Evolutionary conservation across 2,888 invertebrate genomes (phyloP), one percentile per base, ranked within the genome.

Genomic region (Thecocarcelia acutangulata): DNA sequence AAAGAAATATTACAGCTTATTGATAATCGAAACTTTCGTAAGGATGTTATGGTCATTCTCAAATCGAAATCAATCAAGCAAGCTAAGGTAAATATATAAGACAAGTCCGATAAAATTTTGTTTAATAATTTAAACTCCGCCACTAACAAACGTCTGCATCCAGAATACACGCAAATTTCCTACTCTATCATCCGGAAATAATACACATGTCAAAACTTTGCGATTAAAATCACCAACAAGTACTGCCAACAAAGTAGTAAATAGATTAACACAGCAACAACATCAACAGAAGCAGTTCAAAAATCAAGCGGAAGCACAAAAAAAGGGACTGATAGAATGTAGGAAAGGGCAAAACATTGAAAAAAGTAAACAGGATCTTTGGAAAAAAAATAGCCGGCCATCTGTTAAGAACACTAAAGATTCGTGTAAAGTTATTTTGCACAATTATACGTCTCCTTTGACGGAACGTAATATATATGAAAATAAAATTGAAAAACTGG

Each of bases 11-110:
- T 94, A 44, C 92, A 94, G 69, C 91, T 95, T 58, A 92, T 92
- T 1, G 94, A 94, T 89, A 93, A 92, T 80, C 92, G 92, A 73
- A 92, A 93, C 84, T 93, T 94, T 63, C 92, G 93, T 86, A 94
- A 94, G 90, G 94, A 95, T 87, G 92, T 95, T 4, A 92, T 93
- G 84, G 90, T 95, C 4, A 92, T 93, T 8, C 91, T 94, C 15
- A 94, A 94, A 87, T 92, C 94, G 59, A 86, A 92, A 24, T 86
- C 86, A 44, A 88, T 85, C 40, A 89, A 88, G 83, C 86, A 86
- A 21, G 50, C 79, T 17, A 90, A 87, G 86, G 89, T 89, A 82
- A 83, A 44, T 24, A 63, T 24, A 63, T 48, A 28, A 33, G 8
- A 8, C 33, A 33, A 33, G 24, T 5, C 24, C 37, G 13, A n/a